These are phyloP conservation scores for Sinocyclocheilus grahami DNA, from an alignment of 2,113 vertebrate genomes.

Conservation along the genomic window DNA sequence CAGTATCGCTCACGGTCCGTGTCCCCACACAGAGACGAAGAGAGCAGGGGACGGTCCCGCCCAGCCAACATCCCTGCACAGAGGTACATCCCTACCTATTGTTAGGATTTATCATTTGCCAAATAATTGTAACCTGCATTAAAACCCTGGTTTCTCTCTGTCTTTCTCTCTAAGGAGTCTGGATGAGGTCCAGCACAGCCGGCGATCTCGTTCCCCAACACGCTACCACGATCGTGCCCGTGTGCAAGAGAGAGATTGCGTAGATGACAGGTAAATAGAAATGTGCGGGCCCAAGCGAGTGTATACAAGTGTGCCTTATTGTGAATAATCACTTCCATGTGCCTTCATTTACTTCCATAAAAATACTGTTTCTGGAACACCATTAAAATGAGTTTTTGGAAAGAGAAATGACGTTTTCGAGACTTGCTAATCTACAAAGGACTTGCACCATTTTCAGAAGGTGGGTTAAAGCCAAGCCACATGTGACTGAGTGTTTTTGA, in stretches of 20 bases:
- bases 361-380: background rate
- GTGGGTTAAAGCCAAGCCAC: slow-evolving; percentile 6
- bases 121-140: background rate
- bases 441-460: slow-evolving; percentile 8
- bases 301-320: slow-evolving; percentile 32
- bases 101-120: background rate
- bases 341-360: slow-evolving; percentile 6
- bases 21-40: slow-evolving; percentile 92
- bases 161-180: slow-evolving; percentile 82
- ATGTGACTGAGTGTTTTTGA: background rate
- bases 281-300: background rate
- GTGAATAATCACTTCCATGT: slow-evolving; percentile 17
- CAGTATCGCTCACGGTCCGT: slow-evolving; percentile 95
- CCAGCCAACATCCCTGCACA: slow-evolving; percentile 93
- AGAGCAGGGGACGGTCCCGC: slow-evolving; percentile 88
- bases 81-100: slow-evolving; percentile 79
- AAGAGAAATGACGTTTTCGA: background rate
- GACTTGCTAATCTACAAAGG: background rate
- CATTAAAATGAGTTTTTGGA: slow-evolving; percentile 3
- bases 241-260: slow-evolving; percentile 74
- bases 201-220: slow-evolving; percentile 92
- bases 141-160: slow-evolving; percentile 12
- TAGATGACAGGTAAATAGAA: slow-evolving; percentile 73
- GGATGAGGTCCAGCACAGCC: slow-evolving; percentile 92
- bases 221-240: slow-evolving; percentile 87